These are phyloP conservation scores for Forbesichthys papilliferus DNA, from an alignment of 2,113 vertebrate genomes.

Conservation along the genomic window DNA sequence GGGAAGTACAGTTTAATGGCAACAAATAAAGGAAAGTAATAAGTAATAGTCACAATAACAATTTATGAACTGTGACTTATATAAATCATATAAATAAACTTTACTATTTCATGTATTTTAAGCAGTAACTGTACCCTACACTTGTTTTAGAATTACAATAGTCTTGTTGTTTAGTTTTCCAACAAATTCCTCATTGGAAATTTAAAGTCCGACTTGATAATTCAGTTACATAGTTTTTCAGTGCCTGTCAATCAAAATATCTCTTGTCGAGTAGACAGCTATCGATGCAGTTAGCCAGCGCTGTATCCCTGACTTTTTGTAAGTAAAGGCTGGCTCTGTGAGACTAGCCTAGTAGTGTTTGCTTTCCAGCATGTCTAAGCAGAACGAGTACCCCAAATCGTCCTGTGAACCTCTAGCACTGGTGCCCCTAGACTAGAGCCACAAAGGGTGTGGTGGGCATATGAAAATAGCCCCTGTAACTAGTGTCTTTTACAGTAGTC, in stretches of 20 bases:
- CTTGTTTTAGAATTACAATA: no score
- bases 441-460: constrained; percentile 41
- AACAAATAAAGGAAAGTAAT: background rate
- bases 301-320: background rate
- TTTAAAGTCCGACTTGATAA: no score
- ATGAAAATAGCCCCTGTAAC: constrained; percentile 72
- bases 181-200: no score
- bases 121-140: no score
- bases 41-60: background rate
- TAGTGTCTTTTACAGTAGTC: constrained; percentile 42
- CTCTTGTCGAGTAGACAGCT: no score
- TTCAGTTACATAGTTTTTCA: no score
- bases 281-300: no score
- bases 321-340: background rate
- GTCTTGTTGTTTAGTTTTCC: no score
- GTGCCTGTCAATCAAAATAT: no score
- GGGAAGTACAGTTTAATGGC: background rate
- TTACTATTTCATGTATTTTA: no score
- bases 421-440: constrained; percentile 13
- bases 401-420: background rate
- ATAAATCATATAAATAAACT: background rate
- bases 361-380: background rate
- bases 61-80: background rate
- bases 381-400: no score
- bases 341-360: background rate